Conservation (phyloP, 2,888 invertebrate genomes). For the Cheilosia vernalis region DNA sequence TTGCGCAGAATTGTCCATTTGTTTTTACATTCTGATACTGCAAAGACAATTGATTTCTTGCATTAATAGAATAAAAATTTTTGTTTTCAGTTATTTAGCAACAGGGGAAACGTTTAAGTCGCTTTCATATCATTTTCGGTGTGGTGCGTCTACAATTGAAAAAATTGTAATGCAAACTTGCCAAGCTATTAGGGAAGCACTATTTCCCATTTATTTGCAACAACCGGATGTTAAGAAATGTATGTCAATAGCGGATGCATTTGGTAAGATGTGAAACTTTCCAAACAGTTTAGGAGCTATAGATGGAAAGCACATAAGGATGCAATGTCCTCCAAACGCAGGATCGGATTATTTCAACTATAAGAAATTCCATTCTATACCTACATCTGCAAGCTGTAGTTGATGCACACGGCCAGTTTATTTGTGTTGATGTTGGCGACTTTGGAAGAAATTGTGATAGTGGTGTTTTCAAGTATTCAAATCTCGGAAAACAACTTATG, state of each 20-base stretch:
- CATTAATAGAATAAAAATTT: too few species aligned
- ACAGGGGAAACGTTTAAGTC: slow-evolving; percentile 1
- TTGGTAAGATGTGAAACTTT: slow-evolving; percentile 29
- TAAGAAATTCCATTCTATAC: slow-evolving; percentile 30
- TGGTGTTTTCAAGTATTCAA: too few species aligned
- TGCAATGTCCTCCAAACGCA: slow-evolving; percentile 41
- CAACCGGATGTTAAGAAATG: slow-evolving; percentile 45
- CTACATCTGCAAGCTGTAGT: background rate
- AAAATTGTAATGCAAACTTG: slow-evolving; percentile 8
- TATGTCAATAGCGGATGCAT: slow-evolving; percentile 30
- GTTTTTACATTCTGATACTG: slow-evolving; percentile 54
- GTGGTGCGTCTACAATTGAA: background rate
- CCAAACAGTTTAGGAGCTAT: slow-evolving; percentile 40
- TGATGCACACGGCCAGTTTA: slow-evolving; percentile 43
- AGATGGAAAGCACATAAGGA: slow-evolving; percentile 40
- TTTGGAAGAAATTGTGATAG: too few species aligned
- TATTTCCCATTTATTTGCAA: slow-evolving; percentile 13
- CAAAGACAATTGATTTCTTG: background rate
- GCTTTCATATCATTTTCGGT: slow-evolving; percentile 1
- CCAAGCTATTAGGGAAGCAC: slow-evolving; percentile 11
- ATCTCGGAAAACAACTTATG: too few species aligned
- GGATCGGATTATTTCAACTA: slow-evolving; percentile 27
- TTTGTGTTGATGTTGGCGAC: slow-evolving; percentile 51
- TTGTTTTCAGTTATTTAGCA: too few species aligned
- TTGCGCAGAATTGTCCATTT: slow-evolving; percentile 56